Conservation (phyloP, 2,113 vertebrate genomes). For the Petromus typicus region DNA sequence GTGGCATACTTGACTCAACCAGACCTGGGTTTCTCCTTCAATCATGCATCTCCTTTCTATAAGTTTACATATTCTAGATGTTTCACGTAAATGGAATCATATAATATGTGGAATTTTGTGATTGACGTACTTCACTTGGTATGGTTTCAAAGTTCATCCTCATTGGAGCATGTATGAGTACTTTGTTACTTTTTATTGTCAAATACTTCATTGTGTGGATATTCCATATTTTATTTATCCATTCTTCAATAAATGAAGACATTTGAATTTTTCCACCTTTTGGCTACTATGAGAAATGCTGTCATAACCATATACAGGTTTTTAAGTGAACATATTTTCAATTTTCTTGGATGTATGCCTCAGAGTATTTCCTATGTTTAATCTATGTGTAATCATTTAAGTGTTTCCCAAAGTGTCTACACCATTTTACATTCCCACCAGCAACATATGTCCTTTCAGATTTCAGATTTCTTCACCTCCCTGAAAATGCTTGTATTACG, state of each 20-base stretch:
- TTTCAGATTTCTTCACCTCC: constrained; percentile 18
- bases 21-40: no score
- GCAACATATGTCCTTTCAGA: neutral
- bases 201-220: neutral
- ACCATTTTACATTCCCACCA: neutral
- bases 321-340: neutral
- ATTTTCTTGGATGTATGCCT: neutral
- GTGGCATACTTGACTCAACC: no score
- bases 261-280: neutral
- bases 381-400: neutral
- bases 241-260: neutral
- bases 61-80: neutral
- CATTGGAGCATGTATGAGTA: neutral
- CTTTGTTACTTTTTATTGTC: neutral
- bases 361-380: neutral
- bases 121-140: neutral
- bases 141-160: neutral
- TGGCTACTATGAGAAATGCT: neutral
- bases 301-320: neutral
- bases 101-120: neutral
- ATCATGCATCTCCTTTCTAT: neutral
- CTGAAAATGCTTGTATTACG: neutral
- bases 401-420: neutral
- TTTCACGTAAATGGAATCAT: neutral
- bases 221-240: neutral